phyloP scores from a whole-genome alignment of 2,113 vertebrate genomes.

The Sebastes schlegelii region DNA sequence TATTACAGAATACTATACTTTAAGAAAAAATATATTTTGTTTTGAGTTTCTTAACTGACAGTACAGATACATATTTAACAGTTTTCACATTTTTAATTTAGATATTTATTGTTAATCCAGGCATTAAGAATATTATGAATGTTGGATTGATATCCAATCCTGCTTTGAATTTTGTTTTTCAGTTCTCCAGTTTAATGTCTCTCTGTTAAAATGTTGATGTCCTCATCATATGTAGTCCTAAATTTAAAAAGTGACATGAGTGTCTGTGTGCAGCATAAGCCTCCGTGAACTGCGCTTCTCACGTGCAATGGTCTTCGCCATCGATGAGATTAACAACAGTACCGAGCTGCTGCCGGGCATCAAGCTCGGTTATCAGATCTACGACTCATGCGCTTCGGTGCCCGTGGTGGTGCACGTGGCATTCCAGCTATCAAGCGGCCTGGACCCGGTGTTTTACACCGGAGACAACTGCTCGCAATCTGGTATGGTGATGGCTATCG shows the following conservation, averaged over 20 bases:
- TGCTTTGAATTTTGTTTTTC: background rate
- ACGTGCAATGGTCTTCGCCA: no score
- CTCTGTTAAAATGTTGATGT: background rate
- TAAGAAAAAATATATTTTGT: no score
- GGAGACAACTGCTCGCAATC: conserved; percentile 43
- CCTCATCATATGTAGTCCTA: background rate
- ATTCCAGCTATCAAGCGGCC: conserved; percentile 72
- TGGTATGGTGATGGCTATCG: conserved; percentile 60
- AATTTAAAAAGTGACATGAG: background rate
- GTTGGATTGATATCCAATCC: background rate
- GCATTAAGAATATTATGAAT: background rate
- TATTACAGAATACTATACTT: no score
- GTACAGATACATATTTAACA: no score
- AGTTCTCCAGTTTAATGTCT: background rate
- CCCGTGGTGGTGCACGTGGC: conserved; percentile 59
- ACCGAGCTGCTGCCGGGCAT: no score
- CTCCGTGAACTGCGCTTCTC: conserved; percentile 7
- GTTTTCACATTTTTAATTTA: no score
- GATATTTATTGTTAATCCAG: no score
- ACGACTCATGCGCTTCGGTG: conserved; percentile 78
- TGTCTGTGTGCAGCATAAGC: conserved; percentile 62
- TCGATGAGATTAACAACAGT: no score
- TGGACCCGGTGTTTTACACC: conserved; percentile 36
- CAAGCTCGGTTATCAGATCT: conserved; percentile 64
- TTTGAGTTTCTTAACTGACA: no score